Conservation (phyloP, 30 jellyfish, hydroid and myxozoan species). For the Aurelia coerulea region DNA sequence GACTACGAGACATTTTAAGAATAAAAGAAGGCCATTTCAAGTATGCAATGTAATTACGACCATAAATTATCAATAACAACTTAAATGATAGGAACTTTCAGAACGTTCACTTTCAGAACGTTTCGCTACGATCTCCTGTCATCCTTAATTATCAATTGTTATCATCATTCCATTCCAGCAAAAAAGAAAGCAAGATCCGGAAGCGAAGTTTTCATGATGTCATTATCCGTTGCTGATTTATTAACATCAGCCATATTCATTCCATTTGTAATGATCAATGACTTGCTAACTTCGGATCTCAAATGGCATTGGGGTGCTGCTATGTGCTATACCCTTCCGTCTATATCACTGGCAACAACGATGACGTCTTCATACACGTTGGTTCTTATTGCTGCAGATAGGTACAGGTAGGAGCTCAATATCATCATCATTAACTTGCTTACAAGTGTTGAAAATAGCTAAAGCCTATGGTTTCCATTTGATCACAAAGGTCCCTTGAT, state of each 20-base stretch:
- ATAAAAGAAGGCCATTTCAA: no score
- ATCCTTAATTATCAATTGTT: no score
- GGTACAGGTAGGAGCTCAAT: slow-evolving; percentile 23
- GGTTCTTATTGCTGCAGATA: slow-evolving; percentile 58
- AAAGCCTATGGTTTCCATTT: no score
- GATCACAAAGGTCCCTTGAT: no score
- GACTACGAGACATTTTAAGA: no score
- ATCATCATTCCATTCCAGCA: background rate
- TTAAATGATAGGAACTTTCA: no score
- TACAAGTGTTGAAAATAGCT: no score
- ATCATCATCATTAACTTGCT: no score
- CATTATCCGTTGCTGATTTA: slow-evolving; percentile 50
- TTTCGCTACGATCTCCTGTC: no score
- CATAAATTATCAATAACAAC: no score
- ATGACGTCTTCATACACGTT: slow-evolving; percentile 64
- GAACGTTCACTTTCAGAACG: no score
- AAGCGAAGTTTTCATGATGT: slow-evolving; percentile 45
- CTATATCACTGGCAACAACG: slow-evolving; percentile 44
- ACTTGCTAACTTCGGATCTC: slow-evolving; percentile 1
- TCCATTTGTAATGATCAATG: slow-evolving; percentile 39
- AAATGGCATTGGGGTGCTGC: slow-evolving; percentile 49
- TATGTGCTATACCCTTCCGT: slow-evolving; percentile 39
- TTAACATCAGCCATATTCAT: slow-evolving; percentile 41
- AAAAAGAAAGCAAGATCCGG: slow-evolving; percentile 45
- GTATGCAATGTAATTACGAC: no score